phyloP scores from a whole-genome alignment of 2,797 vertebrate genomes.

The Syngnathus acus region DNA sequence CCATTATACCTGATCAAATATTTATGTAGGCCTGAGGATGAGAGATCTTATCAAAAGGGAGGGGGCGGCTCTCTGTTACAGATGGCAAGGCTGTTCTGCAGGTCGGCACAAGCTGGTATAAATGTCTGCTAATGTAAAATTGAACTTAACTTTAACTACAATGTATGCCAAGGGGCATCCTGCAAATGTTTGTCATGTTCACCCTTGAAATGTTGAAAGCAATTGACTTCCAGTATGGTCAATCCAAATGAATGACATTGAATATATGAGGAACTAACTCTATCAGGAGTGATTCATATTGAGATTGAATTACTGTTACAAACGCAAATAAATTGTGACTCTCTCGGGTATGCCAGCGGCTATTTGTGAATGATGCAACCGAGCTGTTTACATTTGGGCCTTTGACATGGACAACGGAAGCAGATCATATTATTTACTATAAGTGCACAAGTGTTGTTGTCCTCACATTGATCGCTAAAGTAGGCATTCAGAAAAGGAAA shows the following conservation, averaged over 20 bases:
- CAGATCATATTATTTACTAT: slow-evolving; percentile 15
- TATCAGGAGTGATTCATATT: not conserved
- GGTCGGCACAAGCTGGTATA: slow-evolving; percentile 32
- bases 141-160: slow-evolving; percentile 12
- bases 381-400: not conserved
- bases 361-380: not conserved
- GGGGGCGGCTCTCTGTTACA: slow-evolving; percentile 79
- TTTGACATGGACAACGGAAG: slow-evolving; percentile 26
- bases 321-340: not conserved
- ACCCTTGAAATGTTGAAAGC: not conserved
- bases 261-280: not conserved
- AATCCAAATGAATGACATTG: not conserved
- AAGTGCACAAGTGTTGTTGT: not conserved
- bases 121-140: slow-evolving; percentile 41
- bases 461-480: slow-evolving; percentile 3
- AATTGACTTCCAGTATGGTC: not conserved
- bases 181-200: not conserved
- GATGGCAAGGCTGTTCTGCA: slow-evolving; percentile 63
- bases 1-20: slow-evolving; percentile 99
- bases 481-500: slow-evolving; percentile 13
- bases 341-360: too few relatives aligned
- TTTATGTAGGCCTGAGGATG: slow-evolving; percentile 99
- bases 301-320: not conserved
- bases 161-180: not conserved
- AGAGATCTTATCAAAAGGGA: slow-evolving; percentile 94